A percentile compares a stretch with the other conserved stretches of the same genome.
Conservation (phyloP, 1,140 invertebrate genomes). For the Cyclina sinensis region DNA sequence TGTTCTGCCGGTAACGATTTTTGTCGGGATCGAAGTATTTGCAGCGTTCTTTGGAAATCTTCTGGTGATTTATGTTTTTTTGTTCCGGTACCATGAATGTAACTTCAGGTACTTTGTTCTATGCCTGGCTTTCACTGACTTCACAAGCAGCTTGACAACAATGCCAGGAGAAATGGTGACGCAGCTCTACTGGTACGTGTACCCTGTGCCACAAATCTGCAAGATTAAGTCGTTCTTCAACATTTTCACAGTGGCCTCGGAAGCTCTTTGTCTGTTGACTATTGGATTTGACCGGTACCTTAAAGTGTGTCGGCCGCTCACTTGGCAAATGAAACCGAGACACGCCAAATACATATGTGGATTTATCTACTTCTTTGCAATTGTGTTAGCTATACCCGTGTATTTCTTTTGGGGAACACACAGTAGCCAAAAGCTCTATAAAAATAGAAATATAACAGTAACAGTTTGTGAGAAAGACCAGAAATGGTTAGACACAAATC, state of each 20-base stretch:
- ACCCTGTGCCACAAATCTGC: slow-evolving; percentile 66
- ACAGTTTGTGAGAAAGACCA: slow-evolving; percentile 53
- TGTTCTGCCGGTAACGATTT: slow-evolving; percentile 67
- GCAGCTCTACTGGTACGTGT: slow-evolving; percentile 75
- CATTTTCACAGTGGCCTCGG: slow-evolving; percentile 71
- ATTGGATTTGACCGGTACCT: slow-evolving; percentile 75
- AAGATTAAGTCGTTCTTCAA: slow-evolving; percentile 71
- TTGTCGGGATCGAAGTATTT: slow-evolving; percentile 63
- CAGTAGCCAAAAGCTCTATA: neutral
- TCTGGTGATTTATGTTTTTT: slow-evolving; percentile 73
- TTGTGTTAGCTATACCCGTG: slow-evolving; percentile 31
- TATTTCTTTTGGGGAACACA: slow-evolving; percentile 40
- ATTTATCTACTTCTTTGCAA: neutral
- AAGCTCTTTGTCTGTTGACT: slow-evolving; percentile 70
- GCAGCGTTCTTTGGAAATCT: slow-evolving; percentile 73
- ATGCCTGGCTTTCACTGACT: slow-evolving; percentile 71
- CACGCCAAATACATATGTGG: neutral
- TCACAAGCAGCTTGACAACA: slow-evolving; percentile 72
- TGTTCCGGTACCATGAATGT: slow-evolving; percentile 48
- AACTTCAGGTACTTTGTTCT: slow-evolving; percentile 72
- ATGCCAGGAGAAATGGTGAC: slow-evolving; percentile 78
- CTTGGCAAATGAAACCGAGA: slow-evolving; percentile 60
- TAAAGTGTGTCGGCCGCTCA: slow-evolving; percentile 72
- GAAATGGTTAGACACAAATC: neutral
- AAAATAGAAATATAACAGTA: slow-evolving; percentile 29